Base-by-base conservation (phyloP, 53 echinoderm and acorn worm species). In the Actinopyga echinites region DNA sequence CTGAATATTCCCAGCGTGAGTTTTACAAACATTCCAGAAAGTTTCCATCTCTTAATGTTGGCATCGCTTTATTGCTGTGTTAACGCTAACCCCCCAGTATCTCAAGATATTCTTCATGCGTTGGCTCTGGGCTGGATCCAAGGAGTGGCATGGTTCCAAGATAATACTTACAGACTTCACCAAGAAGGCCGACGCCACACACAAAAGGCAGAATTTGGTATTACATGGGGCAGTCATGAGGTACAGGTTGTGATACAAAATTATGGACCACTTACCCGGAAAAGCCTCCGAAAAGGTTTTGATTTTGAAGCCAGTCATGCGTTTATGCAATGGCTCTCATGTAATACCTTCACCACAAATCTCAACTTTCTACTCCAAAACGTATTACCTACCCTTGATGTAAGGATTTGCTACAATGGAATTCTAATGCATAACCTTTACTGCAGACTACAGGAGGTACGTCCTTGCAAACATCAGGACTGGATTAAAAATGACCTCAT, bases 311-410 rank as follows among this genome's bases (percentile, higher is more conserved):
- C 85, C 30, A 82, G 82, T 20, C 92, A 95, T 36, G 79, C 79
- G 23, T 89, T 91, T 66, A 85, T 93, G 7, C 95, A 95, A 55
- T 89, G 91, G 90, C 89, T 93, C 56, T 74, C 86, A 60, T 93
- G 92, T 34, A 29, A 87, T 29, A 37, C 85, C 55, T 64, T 69
- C n/a, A 64, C 86, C 26, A 61, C 82, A 35, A 52, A 74, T 42
- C 78, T 95, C 56, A 95, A 91, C 45, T 78, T 69, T 13, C 60
- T 89, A 11, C 91, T 95, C 2, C 86, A 75, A 6, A 12, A 44
- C 12, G 93, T 91, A 17, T 82, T 84, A 53, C 87, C 79, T 86
- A 13, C 58, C 86, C 32, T 59, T 90, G 45, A n/a, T n/a, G n/a
- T n/a, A n/a, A n/a, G n/a, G n/a, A n/a, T n/a, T n/a, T n/a, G n/a